Conservation (phyloP, 1,140 invertebrate genomes). For the Copidosoma floridanum region DNA sequence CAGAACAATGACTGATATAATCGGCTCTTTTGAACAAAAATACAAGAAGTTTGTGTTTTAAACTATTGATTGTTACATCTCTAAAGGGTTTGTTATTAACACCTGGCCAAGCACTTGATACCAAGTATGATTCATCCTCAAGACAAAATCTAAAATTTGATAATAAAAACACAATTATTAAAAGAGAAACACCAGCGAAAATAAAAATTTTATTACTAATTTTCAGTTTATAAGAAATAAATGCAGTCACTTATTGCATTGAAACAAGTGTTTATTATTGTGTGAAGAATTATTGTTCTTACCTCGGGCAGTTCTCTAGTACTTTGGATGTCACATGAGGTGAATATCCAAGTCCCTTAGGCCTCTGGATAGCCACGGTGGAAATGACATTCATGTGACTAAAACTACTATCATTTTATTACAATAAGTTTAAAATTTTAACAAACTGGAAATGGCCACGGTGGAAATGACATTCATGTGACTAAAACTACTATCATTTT, state of each 20-base stretch:
- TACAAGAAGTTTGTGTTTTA: constrained; percentile 86
- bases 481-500: too few species aligned
- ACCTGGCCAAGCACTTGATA: constrained; percentile 55
- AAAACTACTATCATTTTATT: too few species aligned
- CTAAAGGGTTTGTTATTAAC: constrained; percentile 67
- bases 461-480: too few species aligned
- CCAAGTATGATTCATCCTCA: constrained; percentile 79
- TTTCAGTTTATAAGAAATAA: constrained; percentile 38
- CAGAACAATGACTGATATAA: constrained; percentile 62
- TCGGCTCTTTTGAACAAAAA: constrained; percentile 78
- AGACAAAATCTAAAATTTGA: constrained; percentile 68
- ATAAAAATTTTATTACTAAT: constrained; percentile 30
- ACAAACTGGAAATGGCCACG: too few species aligned
- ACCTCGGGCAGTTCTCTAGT: too few species aligned
- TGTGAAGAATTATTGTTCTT: too few species aligned
- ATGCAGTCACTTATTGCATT: constrained; percentile 30
- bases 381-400: too few species aligned
- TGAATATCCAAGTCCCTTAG: too few species aligned
- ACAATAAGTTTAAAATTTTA: too few species aligned
- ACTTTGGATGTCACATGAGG: too few species aligned
- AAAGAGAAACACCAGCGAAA: background rate
- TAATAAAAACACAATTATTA: background rate
- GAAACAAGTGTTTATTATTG: constrained; percentile 13
- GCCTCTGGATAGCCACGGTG: too few species aligned
- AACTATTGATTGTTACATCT: constrained; percentile 77